Base-by-base conservation (phyloP, 2,797 vertebrate species). In the Lutjanus campechanus region DNA sequence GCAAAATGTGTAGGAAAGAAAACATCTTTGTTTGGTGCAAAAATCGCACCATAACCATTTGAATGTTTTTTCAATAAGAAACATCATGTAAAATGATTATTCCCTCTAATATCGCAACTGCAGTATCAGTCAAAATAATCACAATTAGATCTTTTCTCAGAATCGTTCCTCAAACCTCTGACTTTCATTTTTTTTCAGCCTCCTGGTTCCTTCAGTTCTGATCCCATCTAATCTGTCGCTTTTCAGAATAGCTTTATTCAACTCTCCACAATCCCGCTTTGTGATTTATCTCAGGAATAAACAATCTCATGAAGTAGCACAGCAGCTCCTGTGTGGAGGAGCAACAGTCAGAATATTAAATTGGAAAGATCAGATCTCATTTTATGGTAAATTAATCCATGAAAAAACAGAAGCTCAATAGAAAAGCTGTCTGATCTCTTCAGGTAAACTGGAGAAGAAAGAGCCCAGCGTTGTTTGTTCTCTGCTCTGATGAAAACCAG, bases 331-430 rank as follows among this genome's bases (percentile, higher is more conserved):
- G 67, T 69, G 73, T 63, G 69, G 44, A 81, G 77, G 65, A 76
- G 65, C 46, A 77, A 73, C 78, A 76, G 66, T 81, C 77, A 65
- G 79, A 76, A 85, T 84, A 83, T 76, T 83, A 64, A 84, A 84
- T 74, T 81, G 84, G 76, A 80, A 85, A 72, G 76, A 84, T 83
- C 59, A 51, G 61, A 85, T 90, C 83, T 87, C 84, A 87, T 93
- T 93, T 90, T 73, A 77, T 55, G 75, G 68, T 64, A 73, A 83
- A 91, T 91, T 61, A 82, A 73, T 86, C 51, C 50, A 54, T 77
- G 43, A 79, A 79, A 69, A 81, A 67, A 72, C 46, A 69, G 20
- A 49, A 44, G 20, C 62, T 67, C 16, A 22, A 15, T 43, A 36
- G 65, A 71, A 81, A 50, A 72, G 13, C 64, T 11, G 16, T 55